Evolutionary conservation across 1,140 invertebrate species (phyloP), one percentile per base, ranked within the genome.

Genomic region (Dolichoris vasculosae): DNA sequence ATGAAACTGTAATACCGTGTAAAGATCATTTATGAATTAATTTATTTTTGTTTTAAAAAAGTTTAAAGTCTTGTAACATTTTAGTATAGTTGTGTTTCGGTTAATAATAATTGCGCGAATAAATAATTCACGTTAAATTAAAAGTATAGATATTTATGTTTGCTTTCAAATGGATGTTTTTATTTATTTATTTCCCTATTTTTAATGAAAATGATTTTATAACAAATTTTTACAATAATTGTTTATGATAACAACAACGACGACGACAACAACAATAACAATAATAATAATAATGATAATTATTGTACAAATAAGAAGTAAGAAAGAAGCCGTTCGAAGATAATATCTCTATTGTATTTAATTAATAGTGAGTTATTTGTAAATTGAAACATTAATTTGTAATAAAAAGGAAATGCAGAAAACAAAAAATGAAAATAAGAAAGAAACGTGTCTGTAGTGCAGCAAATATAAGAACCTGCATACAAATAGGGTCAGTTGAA

Each of bases 401-500:
- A 79, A 35, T n/a, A 6, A n/a, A 67, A 80, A 40, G 0, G 32
- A 7, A 64, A 30, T 30, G 77, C 26, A 43, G 26, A 69, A 63
- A 73, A 55, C 17, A 23, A 55, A 26, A 38, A 83, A 77, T 38
- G 76, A 64, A 51, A 17, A 43, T 40, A 51, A 76, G 55, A 4
- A 69, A 63, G 2, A 55, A 79, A 79, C 23, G 83, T 79, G 63
- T 84, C 83, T 84, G 76, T 59, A 79, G 75, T 79, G 76, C 51
- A 71, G 32, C 30, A 55, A 46, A 43, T 63, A 15, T 26, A 79
- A 84, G 51, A 8, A 79, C 48, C 63, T 63, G 51, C n/a, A 64
- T 48, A 48, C 67, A 78, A 59, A 26, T 75, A 63, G 6, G 73
- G 30, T 51, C 6, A 26, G 69, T 89, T 89, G 71, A 85, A 86